phyloP scores from a whole-genome alignment of 2,797 vertebrate genomes.

The Lagodon rhomboides region DNA sequence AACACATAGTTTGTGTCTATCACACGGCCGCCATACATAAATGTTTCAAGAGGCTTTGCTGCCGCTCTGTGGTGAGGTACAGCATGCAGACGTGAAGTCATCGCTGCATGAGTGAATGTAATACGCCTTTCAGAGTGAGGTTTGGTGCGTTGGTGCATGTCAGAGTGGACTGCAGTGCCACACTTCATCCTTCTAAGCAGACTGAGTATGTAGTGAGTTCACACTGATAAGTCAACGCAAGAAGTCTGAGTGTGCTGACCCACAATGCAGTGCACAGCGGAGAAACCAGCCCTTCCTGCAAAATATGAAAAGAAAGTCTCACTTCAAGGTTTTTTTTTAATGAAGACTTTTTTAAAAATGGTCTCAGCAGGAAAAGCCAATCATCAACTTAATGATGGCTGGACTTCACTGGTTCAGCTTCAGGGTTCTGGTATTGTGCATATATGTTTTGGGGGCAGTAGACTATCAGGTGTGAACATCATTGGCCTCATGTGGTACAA shows the following conservation, averaged over 20 bases:
- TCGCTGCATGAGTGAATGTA: neutral
- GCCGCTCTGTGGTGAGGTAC: conserved; percentile 23
- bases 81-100: neutral
- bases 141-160: neutral
- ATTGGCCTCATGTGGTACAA: too few relatives aligned
- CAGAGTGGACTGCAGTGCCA: too few relatives aligned
- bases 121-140: neutral
- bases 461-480: too few relatives aligned
- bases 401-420: too few relatives aligned
- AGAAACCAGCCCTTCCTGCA: neutral
- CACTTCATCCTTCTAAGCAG: neutral
- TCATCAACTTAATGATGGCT: too few relatives aligned
- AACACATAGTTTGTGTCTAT: neutral
- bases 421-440: too few relatives aligned
- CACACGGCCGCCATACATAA: accelerated
- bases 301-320: neutral
- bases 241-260: too few relatives aligned
- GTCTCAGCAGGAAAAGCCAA: too few relatives aligned
- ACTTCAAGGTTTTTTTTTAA: too few relatives aligned
- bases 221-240: neutral
- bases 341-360: too few relatives aligned
- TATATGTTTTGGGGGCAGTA: too few relatives aligned
- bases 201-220: too few relatives aligned
- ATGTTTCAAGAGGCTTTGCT: neutral
- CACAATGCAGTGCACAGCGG: neutral